Evolutionary conservation across 2,888 invertebrate genomes (phyloP).

Genomic region (Stegophylla sp.): DNA sequence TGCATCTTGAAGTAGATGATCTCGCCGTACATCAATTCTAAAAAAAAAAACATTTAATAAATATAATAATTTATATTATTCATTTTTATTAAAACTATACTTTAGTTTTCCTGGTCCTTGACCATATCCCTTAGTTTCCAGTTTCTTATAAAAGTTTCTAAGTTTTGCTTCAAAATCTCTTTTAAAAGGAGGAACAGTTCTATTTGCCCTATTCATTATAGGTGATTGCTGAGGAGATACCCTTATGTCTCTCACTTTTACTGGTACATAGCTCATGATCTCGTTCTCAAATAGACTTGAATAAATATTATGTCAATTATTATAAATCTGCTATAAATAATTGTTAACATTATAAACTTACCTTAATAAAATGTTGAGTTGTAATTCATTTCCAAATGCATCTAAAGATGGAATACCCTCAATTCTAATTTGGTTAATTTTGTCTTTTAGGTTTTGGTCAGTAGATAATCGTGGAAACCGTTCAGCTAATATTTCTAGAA

Average conservation of each 20-base stretch:
- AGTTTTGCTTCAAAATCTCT: conserved; percentile 95
- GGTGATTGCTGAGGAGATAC: conserved; percentile 81
- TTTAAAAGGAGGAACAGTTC: conserved; percentile 89
- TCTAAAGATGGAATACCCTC: conserved; percentile 87
- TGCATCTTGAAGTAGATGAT: conserved; percentile 93
- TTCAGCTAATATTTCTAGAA: conserved; percentile 87
- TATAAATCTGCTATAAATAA: conserved; percentile 2
- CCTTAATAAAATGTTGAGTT: conserved; percentile 91
- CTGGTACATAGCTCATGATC: conserved; percentile 95
- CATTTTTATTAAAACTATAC: conserved; percentile 68
- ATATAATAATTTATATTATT: background rate
- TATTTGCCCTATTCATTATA: conserved; percentile 74
- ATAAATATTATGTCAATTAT: conserved; percentile 11
- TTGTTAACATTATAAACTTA: conserved; percentile 65
- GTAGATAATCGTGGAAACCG: conserved; percentile 77
- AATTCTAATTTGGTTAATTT: conserved; percentile 83
- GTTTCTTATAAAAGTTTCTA: conserved; percentile 89
- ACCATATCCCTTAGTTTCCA: conserved; percentile 95
- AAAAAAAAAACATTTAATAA: conserved; percentile 56
- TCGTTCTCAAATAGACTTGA: conserved; percentile 95
- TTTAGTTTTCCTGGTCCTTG: conserved; percentile 96
- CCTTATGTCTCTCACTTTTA: conserved; percentile 67
- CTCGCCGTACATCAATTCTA: conserved; percentile 89
- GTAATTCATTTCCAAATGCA: conserved; percentile 88
- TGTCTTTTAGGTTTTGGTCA: conserved; percentile 80